These are phyloP conservation scores for Drosophila stalkeri DNA, from an alignment of 2,888 invertebrate genomes.

Conservation along the genomic window DNA sequence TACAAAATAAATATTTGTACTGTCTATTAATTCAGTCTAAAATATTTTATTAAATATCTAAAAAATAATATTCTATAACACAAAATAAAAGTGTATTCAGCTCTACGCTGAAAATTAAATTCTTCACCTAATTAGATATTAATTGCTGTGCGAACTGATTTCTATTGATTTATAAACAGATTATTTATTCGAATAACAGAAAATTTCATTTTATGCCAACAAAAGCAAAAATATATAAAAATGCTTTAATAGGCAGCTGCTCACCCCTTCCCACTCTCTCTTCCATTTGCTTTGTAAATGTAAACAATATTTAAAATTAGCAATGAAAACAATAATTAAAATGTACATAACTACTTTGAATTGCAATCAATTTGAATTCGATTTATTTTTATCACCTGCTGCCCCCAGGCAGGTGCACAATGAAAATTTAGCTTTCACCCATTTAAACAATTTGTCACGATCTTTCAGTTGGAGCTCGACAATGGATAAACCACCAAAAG, in stretches of 20 bases:
- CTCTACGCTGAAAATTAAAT: background rate
- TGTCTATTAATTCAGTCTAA: too few relatives aligned
- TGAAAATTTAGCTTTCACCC: conserved; percentile 17
- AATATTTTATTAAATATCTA: background rate
- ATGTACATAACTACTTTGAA: conserved; percentile 8
- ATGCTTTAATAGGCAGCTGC: too few relatives aligned
- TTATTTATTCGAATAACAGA: background rate
- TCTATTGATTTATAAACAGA: conserved; percentile 15
- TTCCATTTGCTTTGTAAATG: background rate
- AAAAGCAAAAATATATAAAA: background rate
- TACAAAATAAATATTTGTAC: background rate
- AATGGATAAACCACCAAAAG: conserved; percentile 14
- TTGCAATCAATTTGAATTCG: background rate
- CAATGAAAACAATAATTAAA: conserved; percentile 7
- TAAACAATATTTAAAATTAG: conserved; percentile 11
- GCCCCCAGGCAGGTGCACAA: background rate
- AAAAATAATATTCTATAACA: background rate
- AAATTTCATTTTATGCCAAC: background rate
- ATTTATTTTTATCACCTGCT: background rate
- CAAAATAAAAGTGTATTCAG: background rate
- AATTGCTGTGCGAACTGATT: background rate
- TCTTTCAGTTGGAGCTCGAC: conserved; percentile 19
- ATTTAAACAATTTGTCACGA: conserved; percentile 37
- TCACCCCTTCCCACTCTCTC: too few relatives aligned
- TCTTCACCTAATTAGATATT: background rate